These are phyloP conservation scores for Anabacerthia variegaticeps DNA, from an alignment of 2,797 vertebrate genomes.

Conservation along the genomic window DNA sequence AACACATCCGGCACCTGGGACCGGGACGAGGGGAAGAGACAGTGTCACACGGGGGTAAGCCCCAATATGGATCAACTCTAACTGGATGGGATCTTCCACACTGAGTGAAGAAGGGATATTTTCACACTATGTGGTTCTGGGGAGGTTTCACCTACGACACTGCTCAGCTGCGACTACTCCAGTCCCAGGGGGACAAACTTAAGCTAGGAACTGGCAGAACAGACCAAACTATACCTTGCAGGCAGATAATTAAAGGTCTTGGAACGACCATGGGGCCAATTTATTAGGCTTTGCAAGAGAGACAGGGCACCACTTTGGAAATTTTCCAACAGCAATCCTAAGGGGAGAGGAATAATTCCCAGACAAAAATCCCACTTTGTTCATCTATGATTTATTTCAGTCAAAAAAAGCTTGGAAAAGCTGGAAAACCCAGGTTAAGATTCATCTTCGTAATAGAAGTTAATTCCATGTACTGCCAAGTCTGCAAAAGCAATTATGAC, in stretches of 20 bases:
- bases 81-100: not conserved
- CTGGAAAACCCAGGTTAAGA: not conserved
- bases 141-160: not conserved
- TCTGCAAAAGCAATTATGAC: not conserved
- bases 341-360: conserved; percentile 22
- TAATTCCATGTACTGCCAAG: not conserved
- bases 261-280: not conserved
- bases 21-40: conserved; percentile 58
- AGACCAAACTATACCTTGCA: not conserved
- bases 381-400: conserved; percentile 30
- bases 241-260: not conserved
- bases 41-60: not conserved
- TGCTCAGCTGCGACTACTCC: not conserved
- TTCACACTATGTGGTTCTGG: not conserved
- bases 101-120: not conserved
- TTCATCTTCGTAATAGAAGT: not conserved
- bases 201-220: not conserved
- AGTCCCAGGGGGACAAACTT: not conserved
- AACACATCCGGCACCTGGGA: conserved; percentile 99
- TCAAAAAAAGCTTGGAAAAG: not conserved
- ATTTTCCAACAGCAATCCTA: not conserved
- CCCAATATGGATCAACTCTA: not conserved
- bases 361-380: conserved; percentile 10
- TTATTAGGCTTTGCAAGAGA: not conserved
- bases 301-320: not conserved